Evolutionary conservation across 1,140 invertebrate genomes (phyloP).

Genomic region (Pachypsylla venusta): DNA sequence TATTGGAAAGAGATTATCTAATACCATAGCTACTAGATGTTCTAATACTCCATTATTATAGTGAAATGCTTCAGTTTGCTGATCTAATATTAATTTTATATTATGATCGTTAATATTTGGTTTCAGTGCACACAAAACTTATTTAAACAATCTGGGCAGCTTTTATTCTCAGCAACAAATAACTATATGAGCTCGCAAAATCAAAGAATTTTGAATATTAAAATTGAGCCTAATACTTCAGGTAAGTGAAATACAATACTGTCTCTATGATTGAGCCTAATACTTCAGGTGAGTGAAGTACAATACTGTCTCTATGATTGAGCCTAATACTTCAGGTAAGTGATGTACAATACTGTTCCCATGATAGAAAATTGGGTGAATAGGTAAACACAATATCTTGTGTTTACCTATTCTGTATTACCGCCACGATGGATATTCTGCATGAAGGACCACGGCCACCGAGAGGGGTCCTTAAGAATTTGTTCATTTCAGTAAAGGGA

Average conservation of each 20-base stretch:
- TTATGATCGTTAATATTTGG: too few relatives aligned
- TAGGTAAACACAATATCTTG: slow-evolving; percentile 9
- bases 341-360: background rate
- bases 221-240: slow-evolving; percentile 34
- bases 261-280: slow-evolving; percentile 35
- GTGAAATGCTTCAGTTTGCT: too few relatives aligned
- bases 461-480: too few relatives aligned
- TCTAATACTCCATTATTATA: too few relatives aligned
- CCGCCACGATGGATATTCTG: too few relatives aligned
- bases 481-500: too few relatives aligned
- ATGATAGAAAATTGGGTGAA: slow-evolving; percentile 34
- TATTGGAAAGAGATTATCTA: too few relatives aligned
- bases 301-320: slow-evolving; percentile 32
- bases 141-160: background rate
- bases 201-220: slow-evolving; percentile 29
- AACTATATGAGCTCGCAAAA: background rate
- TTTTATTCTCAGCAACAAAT: background rate
- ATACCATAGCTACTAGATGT: too few relatives aligned
- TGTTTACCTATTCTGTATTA: too few relatives aligned
- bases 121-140: background rate
- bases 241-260: slow-evolving; percentile 15
- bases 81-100: too few relatives aligned
- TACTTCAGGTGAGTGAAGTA: slow-evolving; percentile 19
- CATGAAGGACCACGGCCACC: too few relatives aligned
- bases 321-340: slow-evolving; percentile 27